A percentile compares a stretch with the other conserved stretches of the same genome.
phyloP scores from a whole-genome alignment of 2,888 invertebrate species.

The Gastracanthus pulcherrimus region DNA sequence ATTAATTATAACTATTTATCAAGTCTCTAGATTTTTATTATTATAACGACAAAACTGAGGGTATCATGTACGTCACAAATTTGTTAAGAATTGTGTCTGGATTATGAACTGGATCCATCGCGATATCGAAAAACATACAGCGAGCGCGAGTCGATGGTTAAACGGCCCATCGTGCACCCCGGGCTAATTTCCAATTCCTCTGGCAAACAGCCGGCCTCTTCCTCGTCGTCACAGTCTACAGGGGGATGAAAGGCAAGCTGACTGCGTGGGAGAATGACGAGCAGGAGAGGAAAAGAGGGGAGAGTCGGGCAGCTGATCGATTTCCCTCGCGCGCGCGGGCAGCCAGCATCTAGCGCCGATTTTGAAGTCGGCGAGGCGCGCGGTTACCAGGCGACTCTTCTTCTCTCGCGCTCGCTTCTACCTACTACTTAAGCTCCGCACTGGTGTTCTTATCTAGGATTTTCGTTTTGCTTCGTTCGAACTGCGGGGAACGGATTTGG shows the following conservation, averaged over 20 bases:
- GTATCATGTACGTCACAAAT: too few species aligned
- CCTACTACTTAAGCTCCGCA: background rate
- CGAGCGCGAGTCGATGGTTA: background rate
- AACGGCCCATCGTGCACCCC: background rate
- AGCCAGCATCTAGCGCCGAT: conserved; percentile 25
- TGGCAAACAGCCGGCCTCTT: too few species aligned
- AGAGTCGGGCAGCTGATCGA: conserved; percentile 39
- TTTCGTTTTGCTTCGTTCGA: background rate
- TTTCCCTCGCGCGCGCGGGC: conserved; percentile 23
- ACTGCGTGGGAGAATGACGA: background rate
- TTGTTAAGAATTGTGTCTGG: too few species aligned
- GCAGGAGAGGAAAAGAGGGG: background rate
- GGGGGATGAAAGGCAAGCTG: background rate
- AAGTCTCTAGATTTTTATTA: too few species aligned
- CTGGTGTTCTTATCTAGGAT: background rate
- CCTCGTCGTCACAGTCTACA: too few species aligned
- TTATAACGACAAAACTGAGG: too few species aligned
- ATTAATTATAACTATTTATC: too few species aligned
- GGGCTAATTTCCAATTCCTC: conserved; percentile 11
- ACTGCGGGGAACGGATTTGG: background rate
- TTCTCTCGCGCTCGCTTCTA: too few species aligned
- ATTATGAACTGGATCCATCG: background rate
- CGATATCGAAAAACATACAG: background rate
- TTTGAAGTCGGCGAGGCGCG: background rate
- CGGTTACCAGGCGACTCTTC: conserved; percentile 28